phyloP scores from a whole-genome alignment of 2,888 invertebrate species.

The Cyclophora albipunctata region DNA sequence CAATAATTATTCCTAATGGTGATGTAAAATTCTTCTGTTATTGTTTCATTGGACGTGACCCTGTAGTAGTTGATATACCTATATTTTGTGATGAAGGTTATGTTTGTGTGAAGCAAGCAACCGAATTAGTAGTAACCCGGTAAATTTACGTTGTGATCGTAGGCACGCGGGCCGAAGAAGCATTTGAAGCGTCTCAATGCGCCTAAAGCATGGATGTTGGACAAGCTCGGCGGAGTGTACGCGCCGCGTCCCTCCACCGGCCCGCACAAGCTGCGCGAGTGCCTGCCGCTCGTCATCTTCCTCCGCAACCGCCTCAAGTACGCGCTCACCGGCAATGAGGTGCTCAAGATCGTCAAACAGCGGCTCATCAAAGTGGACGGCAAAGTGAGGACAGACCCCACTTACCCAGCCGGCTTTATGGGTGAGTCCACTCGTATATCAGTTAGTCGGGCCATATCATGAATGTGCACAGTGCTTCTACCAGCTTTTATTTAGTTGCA shows the following conservation, averaged over 20 bases:
- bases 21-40: too few relatives aligned
- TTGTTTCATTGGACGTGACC: too few relatives aligned
- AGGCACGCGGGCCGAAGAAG: slow-evolving; percentile 99
- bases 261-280: slow-evolving; percentile 98
- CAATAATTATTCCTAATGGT: too few relatives aligned
- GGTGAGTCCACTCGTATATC: slow-evolving; percentile 77
- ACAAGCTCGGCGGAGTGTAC: slow-evolving; percentile 98
- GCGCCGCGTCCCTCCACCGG: slow-evolving; percentile 98
- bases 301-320: slow-evolving; percentile 98
- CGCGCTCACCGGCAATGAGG: slow-evolving; percentile 96
- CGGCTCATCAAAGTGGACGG: slow-evolving; percentile 98
- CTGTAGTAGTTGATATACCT: too few relatives aligned
- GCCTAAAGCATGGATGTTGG: slow-evolving; percentile 99
- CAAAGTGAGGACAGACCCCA: slow-evolving; percentile 97
- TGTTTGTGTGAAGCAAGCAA: too few relatives aligned
- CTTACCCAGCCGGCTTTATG: slow-evolving; percentile 99
- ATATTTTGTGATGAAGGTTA: too few relatives aligned
- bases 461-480: too few relatives aligned
- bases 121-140: too few relatives aligned
- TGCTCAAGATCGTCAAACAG: slow-evolving; percentile 98
- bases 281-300: slow-evolving; percentile 96
- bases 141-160: slow-evolving; percentile 25
- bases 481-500: too few relatives aligned
- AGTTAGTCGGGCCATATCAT: too few relatives aligned
- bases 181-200: slow-evolving; percentile 99